Conservation (phyloP, 2,113 vertebrate genomes). For the Pedionomus torquatus region DNA sequence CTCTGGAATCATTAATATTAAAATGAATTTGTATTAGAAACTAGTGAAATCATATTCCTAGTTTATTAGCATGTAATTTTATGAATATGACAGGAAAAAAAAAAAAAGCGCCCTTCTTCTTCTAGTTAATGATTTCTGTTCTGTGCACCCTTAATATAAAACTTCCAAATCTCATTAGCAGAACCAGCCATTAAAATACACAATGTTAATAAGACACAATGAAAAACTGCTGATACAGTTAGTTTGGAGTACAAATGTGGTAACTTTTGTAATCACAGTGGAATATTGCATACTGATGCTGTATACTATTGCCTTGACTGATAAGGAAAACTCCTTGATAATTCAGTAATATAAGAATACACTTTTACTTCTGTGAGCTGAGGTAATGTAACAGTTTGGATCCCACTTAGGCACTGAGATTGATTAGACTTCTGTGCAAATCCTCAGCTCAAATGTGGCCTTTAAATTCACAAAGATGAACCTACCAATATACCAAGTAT, state of each 20-base stretch:
- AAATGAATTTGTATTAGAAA: slow-evolving; percentile 65
- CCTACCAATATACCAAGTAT: not conserved
- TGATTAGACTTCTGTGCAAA: not conserved
- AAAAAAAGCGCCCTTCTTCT: not conserved
- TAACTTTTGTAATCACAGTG: not conserved
- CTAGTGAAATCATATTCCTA: slow-evolving; percentile 50
- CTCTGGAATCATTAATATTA: slow-evolving; percentile 10
- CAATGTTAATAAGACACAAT: slow-evolving; percentile 48
- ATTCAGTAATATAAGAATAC: not conserved
- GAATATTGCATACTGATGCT: not conserved
- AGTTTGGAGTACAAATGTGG: not conserved
- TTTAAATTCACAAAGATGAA: not conserved
- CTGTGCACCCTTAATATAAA: slow-evolving; percentile 43
- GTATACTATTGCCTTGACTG: not conserved
- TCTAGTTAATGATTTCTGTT: slow-evolving; percentile 55
- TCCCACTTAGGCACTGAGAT: not conserved
- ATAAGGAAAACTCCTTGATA: not conserved
- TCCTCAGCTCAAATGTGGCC: not conserved
- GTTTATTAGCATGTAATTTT: slow-evolving; percentile 66
- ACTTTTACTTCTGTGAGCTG: not conserved
- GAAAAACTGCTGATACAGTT: slow-evolving; percentile 45
- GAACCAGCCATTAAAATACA: slow-evolving; percentile 55
- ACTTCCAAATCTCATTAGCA: slow-evolving; percentile 64
- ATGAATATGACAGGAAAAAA: slow-evolving; percentile 34
- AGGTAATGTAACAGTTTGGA: not conserved